Conservation (phyloP, 1,140 invertebrate genomes). For the Vanessa atalanta region DNA sequence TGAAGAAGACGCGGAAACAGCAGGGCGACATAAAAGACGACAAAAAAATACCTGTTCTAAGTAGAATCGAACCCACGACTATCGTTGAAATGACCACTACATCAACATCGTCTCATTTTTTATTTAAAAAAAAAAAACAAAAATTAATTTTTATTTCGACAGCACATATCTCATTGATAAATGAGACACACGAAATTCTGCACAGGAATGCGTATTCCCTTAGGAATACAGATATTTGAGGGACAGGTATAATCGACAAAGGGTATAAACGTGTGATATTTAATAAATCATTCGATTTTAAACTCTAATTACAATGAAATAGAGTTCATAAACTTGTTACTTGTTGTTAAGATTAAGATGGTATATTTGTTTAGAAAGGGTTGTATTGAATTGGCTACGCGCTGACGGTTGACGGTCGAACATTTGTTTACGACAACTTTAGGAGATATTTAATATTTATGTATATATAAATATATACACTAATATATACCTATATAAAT, state of each 20-base stretch:
- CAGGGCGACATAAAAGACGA: no score
- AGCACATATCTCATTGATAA: slow-evolving; percentile 29
- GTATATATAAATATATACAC: background rate
- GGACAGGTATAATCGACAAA: slow-evolving; percentile 1
- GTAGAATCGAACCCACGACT: no score
- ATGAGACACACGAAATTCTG: slow-evolving; percentile 14
- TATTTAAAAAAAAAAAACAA: background rate
- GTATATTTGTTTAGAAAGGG: slow-evolving; percentile 2
- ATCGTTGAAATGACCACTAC: background rate
- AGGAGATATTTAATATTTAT: background rate
- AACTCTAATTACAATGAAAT: background rate
- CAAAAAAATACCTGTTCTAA: no score
- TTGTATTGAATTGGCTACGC: slow-evolving; percentile 40
- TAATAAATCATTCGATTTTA: background rate
- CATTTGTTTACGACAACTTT: slow-evolving; percentile 9
- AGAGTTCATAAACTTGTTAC: background rate
- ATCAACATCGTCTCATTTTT: background rate
- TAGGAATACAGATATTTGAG: slow-evolving; percentile 38
- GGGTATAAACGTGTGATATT: background rate
- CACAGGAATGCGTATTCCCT: slow-evolving; percentile 29
- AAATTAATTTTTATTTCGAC: slow-evolving; percentile 27
- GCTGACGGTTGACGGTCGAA: slow-evolving; percentile 40
- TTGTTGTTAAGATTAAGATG: background rate
- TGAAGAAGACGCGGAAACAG: no score
- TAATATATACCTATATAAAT: no score